Evolutionary conservation across 1,140 invertebrate genomes (phyloP).

Genomic region (Formica selysi): DNA sequence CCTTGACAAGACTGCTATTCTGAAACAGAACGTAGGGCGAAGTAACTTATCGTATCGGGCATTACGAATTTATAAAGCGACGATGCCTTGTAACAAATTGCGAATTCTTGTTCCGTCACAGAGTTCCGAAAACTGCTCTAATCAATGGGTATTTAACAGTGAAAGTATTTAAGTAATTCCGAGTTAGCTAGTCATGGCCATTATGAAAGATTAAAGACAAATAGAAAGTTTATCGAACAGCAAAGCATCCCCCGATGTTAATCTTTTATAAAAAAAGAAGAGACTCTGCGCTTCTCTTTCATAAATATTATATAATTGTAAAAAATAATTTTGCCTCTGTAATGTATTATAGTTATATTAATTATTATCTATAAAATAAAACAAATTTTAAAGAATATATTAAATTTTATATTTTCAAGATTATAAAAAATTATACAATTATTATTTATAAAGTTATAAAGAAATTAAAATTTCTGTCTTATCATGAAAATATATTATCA

Average conservation of each 20-base stretch:
- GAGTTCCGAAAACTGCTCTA: not conserved
- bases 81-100: slow-evolving; percentile 4
- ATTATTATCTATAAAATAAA: too few species aligned
- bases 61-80: not conserved
- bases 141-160: not conserved
- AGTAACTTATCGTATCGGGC: not conserved
- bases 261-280: not conserved
- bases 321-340: too few species aligned
- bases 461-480: too few species aligned
- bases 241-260: not conserved
- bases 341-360: too few species aligned
- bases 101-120: not conserved
- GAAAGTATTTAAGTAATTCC: not conserved
- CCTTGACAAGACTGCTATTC: slow-evolving; percentile 6
- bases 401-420: too few species aligned
- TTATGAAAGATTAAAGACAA: slow-evolving; percentile 10
- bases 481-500: too few species aligned
- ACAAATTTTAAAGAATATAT: too few species aligned
- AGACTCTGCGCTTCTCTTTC: not conserved
- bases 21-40: not conserved
- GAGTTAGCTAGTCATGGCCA: not conserved
- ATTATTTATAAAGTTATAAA: too few species aligned
- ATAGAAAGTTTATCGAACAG: not conserved
- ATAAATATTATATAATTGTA: too few species aligned
- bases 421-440: too few species aligned